These are phyloP conservation scores for Masticophis lateralis DNA, from an alignment of 2,797 vertebrate genomes.

Conservation along the genomic window DNA sequence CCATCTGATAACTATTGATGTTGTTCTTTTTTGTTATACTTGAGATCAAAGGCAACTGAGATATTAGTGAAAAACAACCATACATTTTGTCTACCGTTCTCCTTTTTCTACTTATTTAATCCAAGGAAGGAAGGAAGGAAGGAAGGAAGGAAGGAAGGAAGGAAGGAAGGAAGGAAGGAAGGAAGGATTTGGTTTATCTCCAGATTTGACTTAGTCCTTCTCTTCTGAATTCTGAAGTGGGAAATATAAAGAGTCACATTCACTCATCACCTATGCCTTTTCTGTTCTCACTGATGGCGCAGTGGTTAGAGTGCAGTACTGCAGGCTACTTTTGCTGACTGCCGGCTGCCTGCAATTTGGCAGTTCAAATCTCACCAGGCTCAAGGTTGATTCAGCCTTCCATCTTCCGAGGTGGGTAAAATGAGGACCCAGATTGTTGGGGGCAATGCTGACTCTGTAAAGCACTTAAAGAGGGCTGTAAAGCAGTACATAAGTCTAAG, in stretches of 20 bases:
- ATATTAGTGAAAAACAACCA: neutral
- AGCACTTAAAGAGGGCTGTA: no score
- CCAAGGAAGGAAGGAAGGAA: neutral
- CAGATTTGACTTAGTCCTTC: neutral
- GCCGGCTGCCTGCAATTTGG: no score
- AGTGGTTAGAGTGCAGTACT: no score
- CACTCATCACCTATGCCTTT: neutral
- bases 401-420: no score
- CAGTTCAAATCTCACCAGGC: no score
- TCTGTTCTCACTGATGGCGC: neutral
- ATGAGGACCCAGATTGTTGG: no score
- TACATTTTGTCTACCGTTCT: neutral
- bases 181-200: neutral
- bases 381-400: no score
- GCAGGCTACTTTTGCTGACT: no score
- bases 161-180: no score
- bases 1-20: neutral
- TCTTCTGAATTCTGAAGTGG: neutral
- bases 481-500: no score
- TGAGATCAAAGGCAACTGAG: neutral
- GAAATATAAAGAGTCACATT: neutral
- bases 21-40: neutral
- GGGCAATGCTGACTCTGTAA: no score
- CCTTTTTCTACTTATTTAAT: neutral
- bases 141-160: no score